A percentile compares a stretch with the other conserved stretches of the same genome.
Evolutionary conservation across 2,888 invertebrate species (phyloP).

Genomic region (Cecidostiba fungosa): DNA sequence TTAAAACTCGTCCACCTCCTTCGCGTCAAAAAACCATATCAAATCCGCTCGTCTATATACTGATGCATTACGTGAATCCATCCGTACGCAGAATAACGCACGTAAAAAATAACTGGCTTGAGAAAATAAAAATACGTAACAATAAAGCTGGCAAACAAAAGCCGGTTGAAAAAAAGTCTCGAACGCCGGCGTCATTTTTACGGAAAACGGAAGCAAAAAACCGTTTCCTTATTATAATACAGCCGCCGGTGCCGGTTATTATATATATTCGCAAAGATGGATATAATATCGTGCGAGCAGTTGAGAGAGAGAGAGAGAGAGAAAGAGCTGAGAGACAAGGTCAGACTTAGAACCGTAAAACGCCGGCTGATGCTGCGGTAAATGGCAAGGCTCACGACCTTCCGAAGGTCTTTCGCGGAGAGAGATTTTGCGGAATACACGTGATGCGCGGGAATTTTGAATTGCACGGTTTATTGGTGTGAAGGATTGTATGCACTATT

Average conservation of each 20-base stretch:
- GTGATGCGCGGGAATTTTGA: background rate
- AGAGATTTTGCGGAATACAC: background rate
- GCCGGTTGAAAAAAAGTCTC: background rate
- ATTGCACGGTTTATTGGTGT: background rate
- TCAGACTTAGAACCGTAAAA: slow-evolving; percentile 4
- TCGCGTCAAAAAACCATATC: background rate
- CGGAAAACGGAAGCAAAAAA: slow-evolving; percentile 24
- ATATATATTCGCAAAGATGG: background rate
- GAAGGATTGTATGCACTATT: background rate
- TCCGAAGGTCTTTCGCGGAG: slow-evolving; percentile 16
- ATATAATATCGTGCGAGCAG: background rate
- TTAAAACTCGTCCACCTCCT: background rate
- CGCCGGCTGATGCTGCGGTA: slow-evolving; percentile 5
- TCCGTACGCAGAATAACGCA: background rate
- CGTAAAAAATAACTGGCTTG: background rate
- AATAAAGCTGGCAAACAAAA: background rate
- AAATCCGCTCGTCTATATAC: background rate
- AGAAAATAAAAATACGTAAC: background rate
- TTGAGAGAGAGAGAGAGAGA: background rate
- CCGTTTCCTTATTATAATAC: slow-evolving; percentile 35
- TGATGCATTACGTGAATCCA: background rate
- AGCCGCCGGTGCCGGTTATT: background rate
- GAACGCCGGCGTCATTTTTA: background rate
- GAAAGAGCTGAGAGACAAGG: slow-evolving; percentile 7
- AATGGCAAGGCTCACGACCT: slow-evolving; percentile 29